A percentile compares a stretch with the other conserved stretches of the same genome.
phyloP scores from a whole-genome alignment of 2,113 vertebrate genomes.

The crab-eating macaque (Macaca fascicularis) region T2T-MFA8v1.1 NC_088377.1:4991001-4991500 shows the following conservation, averaged over 20 bases:
- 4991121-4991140: not conserved
- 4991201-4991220: accelerated
- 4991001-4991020: not conserved
- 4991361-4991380: not conserved
- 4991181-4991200: not conserved
- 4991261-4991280: not conserved
- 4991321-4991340: not conserved
- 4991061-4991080: not conserved
- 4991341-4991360: too few relatives aligned
- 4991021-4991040: not conserved
- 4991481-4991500: too few relatives aligned
- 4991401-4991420: too few relatives aligned
- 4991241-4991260: accelerated
- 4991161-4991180: not conserved
- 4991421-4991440: too few relatives aligned
- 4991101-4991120: not conserved
- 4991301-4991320: not conserved
- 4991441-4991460: not conserved
- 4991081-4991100: not conserved
- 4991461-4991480: not conserved
- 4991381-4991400: not conserved
- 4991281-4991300: not conserved
- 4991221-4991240: not conserved
- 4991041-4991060: not conserved
- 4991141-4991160: not conserved